Conservation (phyloP, 2,888 invertebrate species). For the Ditylenchus weischeri region DNA sequence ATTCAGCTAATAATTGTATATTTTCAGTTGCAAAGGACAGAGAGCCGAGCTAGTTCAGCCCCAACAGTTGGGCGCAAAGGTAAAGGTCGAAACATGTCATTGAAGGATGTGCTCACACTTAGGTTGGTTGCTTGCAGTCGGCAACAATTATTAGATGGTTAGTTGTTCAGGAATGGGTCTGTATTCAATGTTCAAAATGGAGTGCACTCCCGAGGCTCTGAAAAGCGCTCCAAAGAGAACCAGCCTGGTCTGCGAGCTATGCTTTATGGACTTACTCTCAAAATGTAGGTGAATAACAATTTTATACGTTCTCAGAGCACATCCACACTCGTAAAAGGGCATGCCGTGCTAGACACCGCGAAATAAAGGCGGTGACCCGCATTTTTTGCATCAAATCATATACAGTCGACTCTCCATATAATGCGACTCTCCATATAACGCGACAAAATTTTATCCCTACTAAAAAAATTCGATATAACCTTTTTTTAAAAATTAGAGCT, state of each 20-base stretch:
- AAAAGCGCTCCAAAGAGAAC: conserved; percentile 4
- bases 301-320: no score
- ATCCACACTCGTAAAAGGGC: not conserved
- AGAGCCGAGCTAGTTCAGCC: conserved; percentile 6
- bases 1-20: no score
- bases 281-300: conserved; percentile 4
- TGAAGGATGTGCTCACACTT: conserved; percentile 6
- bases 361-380: no score
- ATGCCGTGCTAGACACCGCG: not conserved
- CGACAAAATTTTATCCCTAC: no score
- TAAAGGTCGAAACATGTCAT: not conserved
- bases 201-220: no score
- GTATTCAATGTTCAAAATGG: conserved; percentile 3
- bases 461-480: no score
- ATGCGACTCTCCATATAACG: no score
- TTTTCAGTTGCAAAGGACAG: not conserved
- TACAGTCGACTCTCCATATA: no score
- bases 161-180: not conserved
- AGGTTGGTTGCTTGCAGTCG: no score
- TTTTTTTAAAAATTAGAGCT: no score
- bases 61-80: not conserved
- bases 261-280: conserved; percentile 16
- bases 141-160: no score
- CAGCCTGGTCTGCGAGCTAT: conserved; percentile 17
- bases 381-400: no score